Evolutionary conservation across 1,140 invertebrate species (phyloP), one percentile per base, ranked within the genome.

Genomic region (Platorchestia sp.): DNA sequence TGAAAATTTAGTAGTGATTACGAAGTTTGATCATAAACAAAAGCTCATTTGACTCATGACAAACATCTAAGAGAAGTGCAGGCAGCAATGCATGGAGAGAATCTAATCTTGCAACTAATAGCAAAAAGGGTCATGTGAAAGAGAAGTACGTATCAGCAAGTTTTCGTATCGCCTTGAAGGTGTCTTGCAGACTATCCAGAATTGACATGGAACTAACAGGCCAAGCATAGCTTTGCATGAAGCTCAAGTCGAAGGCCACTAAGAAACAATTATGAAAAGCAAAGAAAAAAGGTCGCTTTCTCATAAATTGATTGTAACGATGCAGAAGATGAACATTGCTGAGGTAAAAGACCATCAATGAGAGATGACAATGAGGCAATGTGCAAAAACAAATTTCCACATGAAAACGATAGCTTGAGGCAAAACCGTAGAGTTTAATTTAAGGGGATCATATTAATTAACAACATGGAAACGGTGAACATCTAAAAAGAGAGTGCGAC

Each of bases 31-130:
- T 22, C 36, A 75, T 27, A 89, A 89, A 41, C 87, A 89, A 89
- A 89, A 41, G 87, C 87, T 89, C 41, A 89, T 36, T 22, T 42
- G 87, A 89, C 42, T 89, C 5, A 42, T 44, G n/a, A 42, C 3
- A 89, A 89, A 89, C 87, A 36, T 89, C 87, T 89, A 89, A 5
- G 27, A 89, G 27, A 89, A 89, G 87, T 89, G 87, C 87, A 89
- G 87, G 87, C 87, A 89, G 87, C 87, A 89, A 89, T 89, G 87
- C 87, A 44, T 89, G 43, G 41, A 89, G 87, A 89, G 41, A 89
- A 89, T 89, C 59, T 75, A 75, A 75, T 75, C 59, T 75, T 75
- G 59, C 59, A 19, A 75, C 59, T 75, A 75, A 27, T 14, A 75
- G 59, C 59, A 75, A 75, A 75, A 14, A 75, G 59, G 59, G 27